Base-by-base conservation (phyloP, 2,113 vertebrate genomes). In the Cinclus cinclus region DNA sequence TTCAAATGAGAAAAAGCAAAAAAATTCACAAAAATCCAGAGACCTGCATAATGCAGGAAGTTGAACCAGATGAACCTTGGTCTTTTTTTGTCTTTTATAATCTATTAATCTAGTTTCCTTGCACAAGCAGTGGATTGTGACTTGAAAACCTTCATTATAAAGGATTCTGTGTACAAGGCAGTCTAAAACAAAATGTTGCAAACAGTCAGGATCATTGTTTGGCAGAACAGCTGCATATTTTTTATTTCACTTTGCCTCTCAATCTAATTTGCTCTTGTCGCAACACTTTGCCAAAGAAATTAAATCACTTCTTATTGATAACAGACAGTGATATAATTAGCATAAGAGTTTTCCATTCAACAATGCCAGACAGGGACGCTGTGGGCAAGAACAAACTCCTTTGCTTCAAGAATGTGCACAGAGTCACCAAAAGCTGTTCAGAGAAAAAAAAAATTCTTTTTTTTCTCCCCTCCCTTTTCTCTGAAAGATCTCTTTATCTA, bases 281-380 rank as follows among this genome's bases (percentile, higher is more conserved):
- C 80, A 92, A 94, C 85, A 95, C 92, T 94, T 83, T 65, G 88
- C 90, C 93, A 93, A 95, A 95, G 64, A 95, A 96, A 96, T 96
- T 94, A 94, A 96, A 90, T 88, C 88, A 65, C 68, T 87, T 87
- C 91, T 95, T 96, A 96, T 83, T 95, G 95, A 90, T 96, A 92
- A 94, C 85, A 95, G 87, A 71, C 93, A 95, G 80, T 39, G 91
- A 83, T 83, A 96, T 90, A 83, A 94, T 93, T 92, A 94, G 60
- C 92, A 49, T 77, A 84, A 78, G 93, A 91, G 83, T 89, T 84
- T 96, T 89, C 73, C 65, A 87, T 87, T 97, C 84, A 55, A 78
- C 85, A 90, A 93, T 70, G 73, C 73, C 84, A 47, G 71, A 80
- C 73, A 95, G 83, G 80, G 89, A 96, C 7, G 5, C 62, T 79